Percentiles rank a stretch among this genome's conserved stretches.
phyloP scores from a whole-genome alignment of 53 echinoderm and acorn worm species.

The Temnopleurus reevesii region DNA sequence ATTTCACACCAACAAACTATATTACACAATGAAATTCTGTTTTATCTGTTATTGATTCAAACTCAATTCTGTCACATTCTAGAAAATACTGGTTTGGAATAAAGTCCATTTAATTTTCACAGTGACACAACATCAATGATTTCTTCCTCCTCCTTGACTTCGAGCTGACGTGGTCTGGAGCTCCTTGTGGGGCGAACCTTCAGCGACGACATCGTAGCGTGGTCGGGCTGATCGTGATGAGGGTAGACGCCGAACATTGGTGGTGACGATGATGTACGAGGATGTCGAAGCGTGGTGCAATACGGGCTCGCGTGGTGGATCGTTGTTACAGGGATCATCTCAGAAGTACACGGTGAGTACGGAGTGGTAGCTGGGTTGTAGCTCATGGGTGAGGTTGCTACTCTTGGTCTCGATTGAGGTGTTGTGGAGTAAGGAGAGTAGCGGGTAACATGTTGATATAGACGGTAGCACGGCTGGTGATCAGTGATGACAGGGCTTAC shows the following conservation, averaged over 20 bases:
- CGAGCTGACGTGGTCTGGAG: neutral
- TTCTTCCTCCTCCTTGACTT: neutral
- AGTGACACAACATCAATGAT: slow-evolving; percentile 21
- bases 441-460: neutral
- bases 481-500: slow-evolving; percentile 4
- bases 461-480: neutral
- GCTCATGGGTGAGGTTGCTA: neutral
- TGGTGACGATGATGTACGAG: neutral
- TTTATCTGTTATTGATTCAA: too few relatives aligned
- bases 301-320: neutral
- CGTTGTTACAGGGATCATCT: neutral
- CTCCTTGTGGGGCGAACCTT: neutral
- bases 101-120: neutral
- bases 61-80: too few relatives aligned
- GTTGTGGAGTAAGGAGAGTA: slow-evolving; percentile 33
- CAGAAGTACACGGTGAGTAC: neutral
- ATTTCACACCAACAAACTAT: neutral
- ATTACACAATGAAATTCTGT: neutral
- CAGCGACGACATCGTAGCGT: slow-evolving; percentile 1
- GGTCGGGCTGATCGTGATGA: neutral
- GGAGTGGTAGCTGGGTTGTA: slow-evolving; percentile 11
- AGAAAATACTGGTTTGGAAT: too few relatives aligned
- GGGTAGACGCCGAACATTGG: neutral
- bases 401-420: neutral
- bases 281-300: slow-evolving; percentile 1